Percentiles rank a stretch among this genome's conserved stretches.
These are phyloP conservation scores for Zelleria hepariella DNA, from an alignment of 2,888 invertebrate genomes.

Conservation along the genomic window DNA sequence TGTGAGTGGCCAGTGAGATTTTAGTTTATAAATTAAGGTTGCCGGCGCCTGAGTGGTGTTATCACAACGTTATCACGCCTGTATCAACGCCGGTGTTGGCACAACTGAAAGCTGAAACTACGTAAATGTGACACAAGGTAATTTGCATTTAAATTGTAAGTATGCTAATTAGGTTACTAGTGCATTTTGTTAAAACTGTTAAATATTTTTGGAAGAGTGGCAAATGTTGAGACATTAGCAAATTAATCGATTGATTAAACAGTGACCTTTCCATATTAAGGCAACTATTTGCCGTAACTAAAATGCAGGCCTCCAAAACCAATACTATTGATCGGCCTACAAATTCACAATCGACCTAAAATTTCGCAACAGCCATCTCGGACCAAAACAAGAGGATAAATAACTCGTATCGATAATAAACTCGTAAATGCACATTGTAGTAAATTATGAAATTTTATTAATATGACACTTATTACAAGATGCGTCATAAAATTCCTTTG, in stretches of 20 bases:
- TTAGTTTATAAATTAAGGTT: background rate
- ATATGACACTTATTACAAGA: too few relatives aligned
- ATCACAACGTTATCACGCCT: conserved; percentile 5
- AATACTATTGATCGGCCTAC: too few relatives aligned
- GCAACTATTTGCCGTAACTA: background rate
- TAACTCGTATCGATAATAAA: too few relatives aligned
- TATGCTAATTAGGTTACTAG: background rate
- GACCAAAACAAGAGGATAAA: too few relatives aligned
- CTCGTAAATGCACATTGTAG: too few relatives aligned
- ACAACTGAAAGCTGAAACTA: conserved; percentile 2
- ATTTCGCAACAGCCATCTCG: too few relatives aligned
- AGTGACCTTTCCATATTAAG: background rate
- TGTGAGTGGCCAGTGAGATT: background rate
- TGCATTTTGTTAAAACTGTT: background rate
- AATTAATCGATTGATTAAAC: background rate
- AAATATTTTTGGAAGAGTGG: background rate
- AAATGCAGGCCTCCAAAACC: background rate
- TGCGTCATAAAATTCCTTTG: too few relatives aligned
- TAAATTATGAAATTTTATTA: too few relatives aligned
- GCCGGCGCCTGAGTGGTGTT: background rate
- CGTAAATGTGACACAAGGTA: conserved; percentile 7
- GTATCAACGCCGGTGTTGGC: background rate
- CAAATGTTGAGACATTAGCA: background rate
- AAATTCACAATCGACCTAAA: too few relatives aligned
- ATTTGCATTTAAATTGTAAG: background rate